phyloP scores from a whole-genome alignment of 1,140 invertebrate species.

The Reticulitermes speratus region DNA sequence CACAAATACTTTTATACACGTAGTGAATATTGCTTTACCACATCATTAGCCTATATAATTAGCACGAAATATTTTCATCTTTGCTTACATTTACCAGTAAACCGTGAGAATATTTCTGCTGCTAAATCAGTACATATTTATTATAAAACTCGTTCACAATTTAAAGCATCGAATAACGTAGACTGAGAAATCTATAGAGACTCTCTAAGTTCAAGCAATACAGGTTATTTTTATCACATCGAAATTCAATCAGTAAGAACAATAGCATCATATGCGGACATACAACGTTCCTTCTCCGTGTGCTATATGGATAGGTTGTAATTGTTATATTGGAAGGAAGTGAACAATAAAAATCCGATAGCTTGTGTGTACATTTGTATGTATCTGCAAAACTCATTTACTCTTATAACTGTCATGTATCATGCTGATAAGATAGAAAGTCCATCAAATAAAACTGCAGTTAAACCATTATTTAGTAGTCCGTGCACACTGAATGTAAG shows the following conservation, averaged over 20 bases:
- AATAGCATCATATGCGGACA: neutral
- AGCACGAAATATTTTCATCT: too few species aligned
- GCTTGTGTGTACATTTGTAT: neutral
- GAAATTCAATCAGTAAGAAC: neutral
- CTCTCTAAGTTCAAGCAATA: neutral
- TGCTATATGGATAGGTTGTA: neutral
- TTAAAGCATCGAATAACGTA: too few species aligned
- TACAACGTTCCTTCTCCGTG: neutral
- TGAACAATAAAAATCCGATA: neutral
- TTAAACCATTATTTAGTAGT: neutral
- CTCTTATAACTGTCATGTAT: neutral
- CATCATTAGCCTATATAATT: too few species aligned
- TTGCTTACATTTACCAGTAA: too few species aligned
- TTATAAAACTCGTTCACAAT: too few species aligned
- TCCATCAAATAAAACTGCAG: neutral
- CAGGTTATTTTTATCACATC: neutral
- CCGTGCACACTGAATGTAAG: neutral
- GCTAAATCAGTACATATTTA: too few species aligned
- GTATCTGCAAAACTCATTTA: neutral
- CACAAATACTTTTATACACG: too few species aligned
- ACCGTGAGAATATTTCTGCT: too few species aligned
- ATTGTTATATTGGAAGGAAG: neutral
- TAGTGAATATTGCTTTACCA: too few species aligned
- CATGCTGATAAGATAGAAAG: neutral
- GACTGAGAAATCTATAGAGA: neutral